Base-by-base conservation (phyloP, 2,113 vertebrate genomes). In the Anas platyrhynchos region DNA sequence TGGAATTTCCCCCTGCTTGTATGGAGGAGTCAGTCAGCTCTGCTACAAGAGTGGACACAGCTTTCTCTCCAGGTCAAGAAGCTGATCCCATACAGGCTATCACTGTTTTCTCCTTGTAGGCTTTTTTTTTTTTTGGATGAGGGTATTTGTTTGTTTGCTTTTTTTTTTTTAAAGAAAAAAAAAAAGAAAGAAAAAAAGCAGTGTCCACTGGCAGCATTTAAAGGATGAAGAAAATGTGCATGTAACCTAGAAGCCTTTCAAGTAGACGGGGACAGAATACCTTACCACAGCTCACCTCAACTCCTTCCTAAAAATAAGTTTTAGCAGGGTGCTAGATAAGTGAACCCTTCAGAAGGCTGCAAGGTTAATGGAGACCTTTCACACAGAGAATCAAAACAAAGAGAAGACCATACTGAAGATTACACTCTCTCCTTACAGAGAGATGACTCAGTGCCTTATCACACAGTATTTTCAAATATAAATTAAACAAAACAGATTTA, bases 401-500 rank as follows among this genome's bases (percentile, higher is more conserved):
- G 56, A 48, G 66, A 66, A 91, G 73, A 52, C 56, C 46, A 29
- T 65, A 68, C 58, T 96, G 62, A 75, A 96, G 44, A 73, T 84
- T 71, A 61, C n/a, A 17, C 62, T 89, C 91, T 89, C 88, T 86
- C 86, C 78, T 91, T 29, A 56, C 67, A 90, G 94, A 91, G 65
- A 95, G 91, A 94, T 91, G 68, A 83, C 86, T 93, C 82, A 9
- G 48, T 90, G 92, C 90, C 93, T 96, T 71, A 83, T 74, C 94
- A 96, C 38, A 67, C 58, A 56, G 34, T 94, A 85, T 74, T 94
- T 94, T 81, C 31, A 94, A 97, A 81, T 94, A 96, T 95, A 97
- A 96, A 97, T 91, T 97, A 97, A 94, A 94, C 72, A 55, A 48
- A 90, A 65, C 21, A 93, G 67, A 67, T 93, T 92, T 93, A 86